Evolutionary conservation across 2,888 invertebrate genomes (phyloP).

Genomic region (Cephus nigrinus): DNA sequence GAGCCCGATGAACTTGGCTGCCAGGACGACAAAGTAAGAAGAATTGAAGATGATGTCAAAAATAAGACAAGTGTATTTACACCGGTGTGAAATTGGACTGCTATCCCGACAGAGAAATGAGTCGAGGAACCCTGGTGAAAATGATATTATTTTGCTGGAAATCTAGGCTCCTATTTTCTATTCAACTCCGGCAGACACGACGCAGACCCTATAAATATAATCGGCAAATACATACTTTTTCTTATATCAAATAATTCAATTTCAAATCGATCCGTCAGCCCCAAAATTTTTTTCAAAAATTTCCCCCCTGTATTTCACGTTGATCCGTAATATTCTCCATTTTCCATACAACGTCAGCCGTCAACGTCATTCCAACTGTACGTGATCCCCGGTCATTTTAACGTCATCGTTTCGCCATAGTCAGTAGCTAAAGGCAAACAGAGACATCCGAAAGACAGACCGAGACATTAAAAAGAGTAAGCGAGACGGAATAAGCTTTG

Average conservation of each 20-base stretch:
- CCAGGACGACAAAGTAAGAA: slow-evolving; percentile 62
- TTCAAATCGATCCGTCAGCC: not conserved
- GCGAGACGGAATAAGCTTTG: not conserved
- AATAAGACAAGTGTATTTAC: slow-evolving; percentile 63
- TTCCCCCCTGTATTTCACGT: not conserved
- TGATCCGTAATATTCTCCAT: not conserved
- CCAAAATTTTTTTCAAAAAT: not conserved
- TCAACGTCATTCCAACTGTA: not conserved
- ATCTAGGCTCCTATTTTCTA: not conserved
- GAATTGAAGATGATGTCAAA: slow-evolving; percentile 63
- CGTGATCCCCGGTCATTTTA: not conserved
- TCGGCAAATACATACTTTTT: not conserved
- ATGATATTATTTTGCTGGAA: slow-evolving; percentile 46
- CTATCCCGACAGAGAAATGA: slow-evolving; percentile 47
- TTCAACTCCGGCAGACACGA: not conserved
- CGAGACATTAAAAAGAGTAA: not conserved
- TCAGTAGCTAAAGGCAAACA: not conserved
- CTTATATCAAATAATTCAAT: not conserved
- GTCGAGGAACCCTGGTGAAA: slow-evolving; percentile 40
- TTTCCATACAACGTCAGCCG: not conserved
- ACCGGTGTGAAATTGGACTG: slow-evolving; percentile 64
- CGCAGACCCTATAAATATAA: not conserved
- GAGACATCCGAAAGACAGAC: not conserved
- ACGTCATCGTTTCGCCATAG: not conserved
- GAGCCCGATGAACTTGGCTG: slow-evolving; percentile 44